phyloP scores from a whole-genome alignment of 2,113 vertebrate genomes.

The Coreoperca whiteheadi region DNA sequence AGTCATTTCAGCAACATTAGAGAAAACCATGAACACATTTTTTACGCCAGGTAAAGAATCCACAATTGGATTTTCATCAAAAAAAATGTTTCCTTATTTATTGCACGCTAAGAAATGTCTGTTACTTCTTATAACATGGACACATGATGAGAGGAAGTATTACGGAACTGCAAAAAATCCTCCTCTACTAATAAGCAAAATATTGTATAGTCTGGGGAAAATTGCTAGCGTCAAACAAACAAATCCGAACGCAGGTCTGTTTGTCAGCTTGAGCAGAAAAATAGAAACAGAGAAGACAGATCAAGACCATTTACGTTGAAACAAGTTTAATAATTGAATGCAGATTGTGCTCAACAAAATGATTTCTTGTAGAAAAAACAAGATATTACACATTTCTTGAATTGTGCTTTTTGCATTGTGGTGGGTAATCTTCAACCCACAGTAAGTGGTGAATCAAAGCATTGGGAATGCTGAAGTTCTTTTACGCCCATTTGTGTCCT shows the following conservation, averaged over 20 bases:
- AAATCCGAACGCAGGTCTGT: background rate
- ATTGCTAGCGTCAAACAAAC: background rate
- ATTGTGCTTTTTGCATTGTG: background rate
- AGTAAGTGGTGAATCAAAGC: background rate
- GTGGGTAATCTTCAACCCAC: background rate
- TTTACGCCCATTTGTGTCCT: background rate
- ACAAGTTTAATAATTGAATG: background rate
- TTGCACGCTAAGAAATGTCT: background rate
- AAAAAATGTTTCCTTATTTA: background rate
- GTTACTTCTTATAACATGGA: background rate
- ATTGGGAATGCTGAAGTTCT: background rate
- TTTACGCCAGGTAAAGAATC: background rate
- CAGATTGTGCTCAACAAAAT: background rate
- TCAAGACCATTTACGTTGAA: background rate
- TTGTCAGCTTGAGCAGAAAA: background rate
- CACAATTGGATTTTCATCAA: background rate
- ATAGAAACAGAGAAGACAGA: background rate
- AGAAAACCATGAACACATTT: background rate
- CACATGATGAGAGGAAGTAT: background rate
- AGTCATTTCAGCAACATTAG: constrained; percentile 24
- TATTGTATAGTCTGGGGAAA: background rate
- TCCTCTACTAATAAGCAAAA: background rate
- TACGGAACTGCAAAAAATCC: background rate
- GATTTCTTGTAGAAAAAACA: background rate
- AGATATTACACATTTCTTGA: background rate